Evolutionary conservation across 2,888 invertebrate species (phyloP).

Genomic region (Argyra leucocephala): DNA sequence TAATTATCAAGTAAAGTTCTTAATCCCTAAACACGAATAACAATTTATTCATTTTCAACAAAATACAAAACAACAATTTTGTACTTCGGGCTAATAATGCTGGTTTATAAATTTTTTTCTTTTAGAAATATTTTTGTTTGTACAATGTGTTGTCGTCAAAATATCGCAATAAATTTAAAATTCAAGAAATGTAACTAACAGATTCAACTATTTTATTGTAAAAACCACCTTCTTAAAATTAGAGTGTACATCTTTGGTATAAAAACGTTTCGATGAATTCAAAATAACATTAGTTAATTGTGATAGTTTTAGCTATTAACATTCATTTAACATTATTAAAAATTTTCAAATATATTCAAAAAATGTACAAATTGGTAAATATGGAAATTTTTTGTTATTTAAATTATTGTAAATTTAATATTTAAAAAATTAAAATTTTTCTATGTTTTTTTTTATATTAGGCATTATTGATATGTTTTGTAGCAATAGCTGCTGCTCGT

Average conservation of each 20-base stretch:
- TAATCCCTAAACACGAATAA: no score
- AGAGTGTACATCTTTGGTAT: background rate
- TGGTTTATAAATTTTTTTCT: background rate
- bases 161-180: background rate
- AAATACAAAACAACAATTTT: background rate
- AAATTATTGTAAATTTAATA: background rate
- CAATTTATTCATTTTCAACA: no score
- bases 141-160: background rate
- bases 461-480: slow-evolving; percentile 53
- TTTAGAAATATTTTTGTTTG: background rate
- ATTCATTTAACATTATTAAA: background rate
- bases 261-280: background rate
- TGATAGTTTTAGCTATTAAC: background rate
- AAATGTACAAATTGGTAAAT: slow-evolving; percentile 19
- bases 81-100: background rate
- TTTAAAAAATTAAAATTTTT: background rate
- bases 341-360: slow-evolving; percentile 5
- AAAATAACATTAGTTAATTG: background rate
- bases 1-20: no score
- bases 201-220: background rate
- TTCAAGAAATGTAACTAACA: background rate
- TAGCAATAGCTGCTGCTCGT: slow-evolving; percentile 37
- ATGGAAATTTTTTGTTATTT: no score
- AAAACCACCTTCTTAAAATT: background rate
- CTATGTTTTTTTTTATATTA: slow-evolving; percentile 18